Evolutionary conservation across 2,888 invertebrate genomes (phyloP), one percentile per base, ranked within the genome.

Genomic region (Fragum sueziense): DNA sequence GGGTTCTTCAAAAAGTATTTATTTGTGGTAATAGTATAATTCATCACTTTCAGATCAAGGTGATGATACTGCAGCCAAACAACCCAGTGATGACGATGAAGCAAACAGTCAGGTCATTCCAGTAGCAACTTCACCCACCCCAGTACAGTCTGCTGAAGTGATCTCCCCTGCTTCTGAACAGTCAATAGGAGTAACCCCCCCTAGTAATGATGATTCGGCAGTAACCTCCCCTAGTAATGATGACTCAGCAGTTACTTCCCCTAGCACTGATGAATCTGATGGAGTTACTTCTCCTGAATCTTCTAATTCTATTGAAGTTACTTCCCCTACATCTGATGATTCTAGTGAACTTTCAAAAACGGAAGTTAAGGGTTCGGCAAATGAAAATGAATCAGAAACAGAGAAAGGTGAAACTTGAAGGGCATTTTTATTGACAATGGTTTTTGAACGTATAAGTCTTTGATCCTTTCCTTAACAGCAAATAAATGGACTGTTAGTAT

Each of bases 211-310:
- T 22, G 41, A 57, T 2, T 57, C 57, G 2, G 14, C 2, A 20
- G 57, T 4, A 27, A 33, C 33, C n/a, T 57, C 57, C 27, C 25
- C 25, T 27, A 27, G 1, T 31, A 14, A 31, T 61, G 20, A 29
- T 31, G 61, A 61, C 22, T 22, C 65, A n/a, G 57, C 2, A 27
- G 29, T 25, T 6, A 33, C 33, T 9, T 57, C 57, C 27, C 25
- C 25, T 27, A 27, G 1, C 29, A 14, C 61, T 61, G 20, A 29
- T 31, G 61, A 61, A 22, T 22, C 65, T 9, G 22, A 37, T 61
- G 61, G 33, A 61, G 33, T 61, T 27, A 33, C n/a, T 22, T 61
- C 61, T n/a, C 61, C 61, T 57, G 14, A 22, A 57, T 57, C 57
- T 61, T n/a, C 3, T n/a, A 29, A 9, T 14, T 29, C 33, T 47